phyloP scores from a whole-genome alignment of 2,888 invertebrate genomes.

The Apamea monoglypha region DNA sequence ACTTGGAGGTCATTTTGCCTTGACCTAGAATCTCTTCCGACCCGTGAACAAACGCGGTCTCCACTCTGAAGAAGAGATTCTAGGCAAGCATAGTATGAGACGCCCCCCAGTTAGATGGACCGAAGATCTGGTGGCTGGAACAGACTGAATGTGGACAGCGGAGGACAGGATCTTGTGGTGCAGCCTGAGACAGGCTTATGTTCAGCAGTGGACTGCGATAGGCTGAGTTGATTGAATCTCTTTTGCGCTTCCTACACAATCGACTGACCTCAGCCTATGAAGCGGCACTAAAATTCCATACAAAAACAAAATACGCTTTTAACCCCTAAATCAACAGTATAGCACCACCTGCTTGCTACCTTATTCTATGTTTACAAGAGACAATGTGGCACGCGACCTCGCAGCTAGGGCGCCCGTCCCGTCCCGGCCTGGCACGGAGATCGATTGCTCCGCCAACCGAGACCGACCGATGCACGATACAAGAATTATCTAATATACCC shows the following conservation, averaged over 20 bases:
- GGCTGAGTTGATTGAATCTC: neutral
- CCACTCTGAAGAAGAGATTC: too few relatives aligned
- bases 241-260: neutral
- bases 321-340: slow-evolving; percentile 35
- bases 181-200: too few relatives aligned
- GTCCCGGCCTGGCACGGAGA: slow-evolving; percentile 76
- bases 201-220: too few relatives aligned
- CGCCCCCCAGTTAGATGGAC: too few relatives aligned
- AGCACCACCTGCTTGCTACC: slow-evolving; percentile 84
- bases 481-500: slow-evolving; percentile 35
- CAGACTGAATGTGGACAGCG: too few relatives aligned
- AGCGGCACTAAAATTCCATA: slow-evolving; percentile 14
- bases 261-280: neutral
- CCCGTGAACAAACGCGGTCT: too few relatives aligned
- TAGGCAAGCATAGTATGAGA: too few relatives aligned
- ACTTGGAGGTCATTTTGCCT: neutral
- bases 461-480: slow-evolving; percentile 39
- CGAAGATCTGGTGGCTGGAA: too few relatives aligned
- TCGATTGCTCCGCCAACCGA: slow-evolving; percentile 69
- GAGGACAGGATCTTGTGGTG: too few relatives aligned
- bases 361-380: slow-evolving; percentile 86
- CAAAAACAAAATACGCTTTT: slow-evolving; percentile 4
- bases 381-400: slow-evolving; percentile 61
- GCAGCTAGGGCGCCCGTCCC: slow-evolving; percentile 67
- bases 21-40: neutral